These are phyloP conservation scores for Limnephilus lunatus DNA, from an alignment of 2,888 invertebrate species.

Conservation along the genomic window DNA sequence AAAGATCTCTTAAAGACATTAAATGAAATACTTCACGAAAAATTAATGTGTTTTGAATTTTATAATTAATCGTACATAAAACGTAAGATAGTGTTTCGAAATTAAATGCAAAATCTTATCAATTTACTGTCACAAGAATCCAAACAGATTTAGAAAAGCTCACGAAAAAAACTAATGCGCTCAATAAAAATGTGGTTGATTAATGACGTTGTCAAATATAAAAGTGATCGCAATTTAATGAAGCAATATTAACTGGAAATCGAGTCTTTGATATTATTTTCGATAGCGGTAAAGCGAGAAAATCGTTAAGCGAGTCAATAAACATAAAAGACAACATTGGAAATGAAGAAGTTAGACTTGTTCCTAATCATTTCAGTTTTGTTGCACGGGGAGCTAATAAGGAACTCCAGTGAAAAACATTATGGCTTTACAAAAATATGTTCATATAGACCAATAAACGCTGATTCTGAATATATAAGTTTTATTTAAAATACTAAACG, in stretches of 20 bases:
- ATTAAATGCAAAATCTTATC: background rate
- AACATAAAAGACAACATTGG: slow-evolving; percentile 20
- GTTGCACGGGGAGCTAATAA: no score
- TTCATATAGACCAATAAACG: no score
- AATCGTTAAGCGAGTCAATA: slow-evolving; percentile 28
- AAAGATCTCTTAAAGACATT: background rate
- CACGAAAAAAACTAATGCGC: slow-evolving; percentile 11
- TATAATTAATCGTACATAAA: background rate
- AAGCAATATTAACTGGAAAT: slow-evolving; percentile 7
- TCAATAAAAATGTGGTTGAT: slow-evolving; percentile 8
- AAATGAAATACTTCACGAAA: background rate
- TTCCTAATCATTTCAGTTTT: no score
- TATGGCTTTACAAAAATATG: no score
- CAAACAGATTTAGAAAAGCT: background rate
- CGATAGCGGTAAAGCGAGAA: background rate
- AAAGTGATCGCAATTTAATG: slow-evolving; percentile 33
- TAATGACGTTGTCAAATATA: slow-evolving; percentile 5
- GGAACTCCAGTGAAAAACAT: no score
- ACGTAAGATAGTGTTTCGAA: background rate
- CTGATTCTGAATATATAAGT: no score
- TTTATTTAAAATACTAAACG: no score
- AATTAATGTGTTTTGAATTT: background rate
- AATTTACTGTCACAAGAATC: background rate
- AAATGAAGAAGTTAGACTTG: background rate
- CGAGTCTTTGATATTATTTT: background rate